Percentiles rank a stretch among this genome's conserved stretches.
Evolutionary conservation across 2,797 vertebrate genomes (phyloP).

Genomic region (Spizella passerina): DNA sequence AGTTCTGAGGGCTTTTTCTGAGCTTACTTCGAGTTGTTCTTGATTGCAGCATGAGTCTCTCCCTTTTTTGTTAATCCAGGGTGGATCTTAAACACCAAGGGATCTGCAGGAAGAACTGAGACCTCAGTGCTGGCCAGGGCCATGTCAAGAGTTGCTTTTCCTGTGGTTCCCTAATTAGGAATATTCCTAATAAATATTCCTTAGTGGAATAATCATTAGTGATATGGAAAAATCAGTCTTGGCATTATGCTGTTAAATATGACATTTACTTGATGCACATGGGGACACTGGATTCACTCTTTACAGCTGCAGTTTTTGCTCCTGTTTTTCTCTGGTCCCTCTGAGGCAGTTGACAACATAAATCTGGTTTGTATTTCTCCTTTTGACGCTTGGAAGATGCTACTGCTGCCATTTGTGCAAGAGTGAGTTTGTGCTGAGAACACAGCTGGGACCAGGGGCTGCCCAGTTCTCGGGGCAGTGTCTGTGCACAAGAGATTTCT

Average conservation of each 20-base stretch:
- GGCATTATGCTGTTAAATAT: neutral
- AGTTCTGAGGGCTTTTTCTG: neutral
- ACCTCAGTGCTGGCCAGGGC: neutral
- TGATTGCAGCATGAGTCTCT: neutral
- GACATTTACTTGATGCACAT: neutral
- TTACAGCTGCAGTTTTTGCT: neutral
- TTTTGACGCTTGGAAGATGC: neutral
- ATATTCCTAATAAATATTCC: neutral
- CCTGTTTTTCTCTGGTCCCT: neutral
- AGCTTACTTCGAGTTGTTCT: neutral
- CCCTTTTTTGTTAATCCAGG: neutral
- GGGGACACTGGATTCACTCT: neutral
- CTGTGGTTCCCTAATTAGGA: neutral
- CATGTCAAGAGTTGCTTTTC: neutral
- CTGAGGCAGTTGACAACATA: neutral
- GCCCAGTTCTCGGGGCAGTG: neutral
- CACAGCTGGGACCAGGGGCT: neutral
- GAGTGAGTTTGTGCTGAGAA: neutral
- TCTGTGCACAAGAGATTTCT: neutral
- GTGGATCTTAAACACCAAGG: neutral
- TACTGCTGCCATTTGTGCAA: neutral
- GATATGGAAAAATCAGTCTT: neutral
- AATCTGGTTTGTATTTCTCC: neutral
- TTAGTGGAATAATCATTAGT: neutral
- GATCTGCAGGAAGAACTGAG: neutral